Conservation (phyloP, 2,113 vertebrate species). For the Pseudorhombus dupliciocellatus region DNA sequence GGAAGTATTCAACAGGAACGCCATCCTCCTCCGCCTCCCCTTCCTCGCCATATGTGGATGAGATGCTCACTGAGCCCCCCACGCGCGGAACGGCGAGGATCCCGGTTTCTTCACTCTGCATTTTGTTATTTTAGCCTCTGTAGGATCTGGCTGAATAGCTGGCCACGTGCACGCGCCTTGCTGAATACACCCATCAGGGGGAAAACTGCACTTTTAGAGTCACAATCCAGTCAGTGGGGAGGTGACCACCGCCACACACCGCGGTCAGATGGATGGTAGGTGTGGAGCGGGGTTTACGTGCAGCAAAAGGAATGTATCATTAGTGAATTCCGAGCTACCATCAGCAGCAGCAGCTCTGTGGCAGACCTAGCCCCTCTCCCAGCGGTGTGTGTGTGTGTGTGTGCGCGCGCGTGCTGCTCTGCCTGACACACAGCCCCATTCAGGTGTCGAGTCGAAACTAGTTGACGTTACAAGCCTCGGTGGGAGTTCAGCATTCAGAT, state of each 20-base stretch:
- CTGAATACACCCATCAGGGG: neutral
- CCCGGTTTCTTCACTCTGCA: neutral
- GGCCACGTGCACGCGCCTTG: neutral
- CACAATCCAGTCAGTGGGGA: conserved; percentile 9
- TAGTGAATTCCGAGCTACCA: conserved; percentile 56
- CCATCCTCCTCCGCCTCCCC: conserved; percentile 4
- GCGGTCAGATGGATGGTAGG: conserved; percentile 37
- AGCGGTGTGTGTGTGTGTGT: conserved; percentile 2
- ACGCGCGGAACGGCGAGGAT: neutral
- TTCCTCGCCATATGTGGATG: conserved; percentile 1
- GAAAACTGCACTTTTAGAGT: conserved; percentile 2
- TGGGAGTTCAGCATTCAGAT: conserved; percentile 54
- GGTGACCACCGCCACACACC: conserved; percentile 5
- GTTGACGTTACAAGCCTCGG: conserved; percentile 41
- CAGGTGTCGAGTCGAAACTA: conserved; percentile 63
- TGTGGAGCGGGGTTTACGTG: conserved; percentile 45
- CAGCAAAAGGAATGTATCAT: conserved; percentile 66
- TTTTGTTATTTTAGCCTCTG: neutral
- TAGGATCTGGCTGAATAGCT: neutral
- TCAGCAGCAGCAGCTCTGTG: conserved; percentile 40
- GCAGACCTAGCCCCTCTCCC: conserved; percentile 42
- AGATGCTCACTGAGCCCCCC: neutral
- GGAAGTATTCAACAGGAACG: conserved; percentile 12
- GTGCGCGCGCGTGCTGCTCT: neutral
- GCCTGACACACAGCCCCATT: conserved; percentile 46